A percentile compares a stretch with the other conserved stretches of the same genome.
Conservation (phyloP, 1,140 invertebrate genomes). For the Spodoptera frugiperda region DNA sequence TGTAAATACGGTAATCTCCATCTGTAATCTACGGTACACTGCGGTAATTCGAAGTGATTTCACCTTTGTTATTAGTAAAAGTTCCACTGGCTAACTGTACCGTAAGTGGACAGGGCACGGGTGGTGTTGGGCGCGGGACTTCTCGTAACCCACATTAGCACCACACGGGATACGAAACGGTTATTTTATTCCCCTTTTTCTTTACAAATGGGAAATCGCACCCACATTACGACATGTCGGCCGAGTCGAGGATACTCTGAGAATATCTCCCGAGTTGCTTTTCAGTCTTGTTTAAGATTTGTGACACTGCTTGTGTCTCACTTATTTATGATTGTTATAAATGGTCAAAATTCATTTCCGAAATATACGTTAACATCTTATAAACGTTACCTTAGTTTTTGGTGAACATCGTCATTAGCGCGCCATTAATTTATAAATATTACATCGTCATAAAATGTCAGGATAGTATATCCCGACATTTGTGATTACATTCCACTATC, state of each 20-base stretch:
- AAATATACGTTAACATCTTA: too few relatives aligned
- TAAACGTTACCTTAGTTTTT: too few relatives aligned
- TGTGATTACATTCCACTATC: too few relatives aligned
- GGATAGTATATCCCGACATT: too few relatives aligned
- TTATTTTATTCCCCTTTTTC: constrained; percentile 60
- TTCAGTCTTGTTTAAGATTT: constrained; percentile 8
- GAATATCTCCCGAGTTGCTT: constrained; percentile 12
- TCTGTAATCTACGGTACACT: too few relatives aligned
- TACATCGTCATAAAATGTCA: too few relatives aligned
- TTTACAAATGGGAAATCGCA: constrained; percentile 63
- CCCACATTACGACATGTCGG: constrained; percentile 59
- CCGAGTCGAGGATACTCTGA: constrained; percentile 38
- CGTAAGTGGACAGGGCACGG: not conserved
- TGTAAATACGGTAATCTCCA: too few relatives aligned
- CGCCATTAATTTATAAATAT: too few relatives aligned
- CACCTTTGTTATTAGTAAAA: constrained; percentile 7
- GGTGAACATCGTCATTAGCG: too few relatives aligned
- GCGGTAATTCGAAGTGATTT: not conserved
- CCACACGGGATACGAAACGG: constrained; percentile 49
- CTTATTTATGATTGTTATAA: too few relatives aligned
- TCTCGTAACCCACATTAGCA: constrained; percentile 55
- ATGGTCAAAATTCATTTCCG: too few relatives aligned
- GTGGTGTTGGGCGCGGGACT: not conserved
- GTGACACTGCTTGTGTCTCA: not conserved
- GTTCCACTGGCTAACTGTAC: constrained; percentile 25